Conservation (phyloP, 2,113 vertebrate species). For the Pangasianodon gigas region DNA sequence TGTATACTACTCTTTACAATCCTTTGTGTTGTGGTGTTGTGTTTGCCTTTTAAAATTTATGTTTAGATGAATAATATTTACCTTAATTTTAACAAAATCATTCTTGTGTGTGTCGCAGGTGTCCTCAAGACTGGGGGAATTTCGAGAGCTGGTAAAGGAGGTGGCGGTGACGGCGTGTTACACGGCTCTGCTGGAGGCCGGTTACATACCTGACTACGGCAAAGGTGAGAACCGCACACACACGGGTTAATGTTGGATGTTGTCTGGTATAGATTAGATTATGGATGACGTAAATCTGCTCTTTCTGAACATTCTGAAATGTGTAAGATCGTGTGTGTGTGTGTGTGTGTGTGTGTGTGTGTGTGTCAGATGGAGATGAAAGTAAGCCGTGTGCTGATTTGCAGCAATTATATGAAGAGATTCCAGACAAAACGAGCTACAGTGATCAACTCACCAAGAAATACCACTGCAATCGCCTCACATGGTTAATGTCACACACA, state of each 20-base stretch:
- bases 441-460: constrained; percentile 70
- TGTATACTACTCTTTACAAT: too few species aligned
- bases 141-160: constrained; percentile 78
- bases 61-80: background rate
- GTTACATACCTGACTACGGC: constrained; percentile 62
- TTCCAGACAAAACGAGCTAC: constrained; percentile 68
- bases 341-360: background rate
- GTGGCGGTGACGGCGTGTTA: constrained; percentile 74
- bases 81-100: background rate
- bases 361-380: constrained; percentile 38
- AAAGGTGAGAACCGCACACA: constrained; percentile 56
- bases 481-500: constrained; percentile 67
- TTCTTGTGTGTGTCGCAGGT: constrained; percentile 65
- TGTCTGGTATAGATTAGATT: background rate
- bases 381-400: constrained; percentile 34
- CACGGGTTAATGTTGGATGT: background rate
- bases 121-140: constrained; percentile 68
- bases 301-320: background rate
- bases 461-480: constrained; percentile 70
- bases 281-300: too few species aligned
- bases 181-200: constrained; percentile 66
- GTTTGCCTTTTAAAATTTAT: too few species aligned
- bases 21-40: too few species aligned
- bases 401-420: constrained; percentile 57
- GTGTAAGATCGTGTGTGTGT: background rate